Conservation (phyloP, 2,888 invertebrate species). For the Linyphia triangularis region DNA sequence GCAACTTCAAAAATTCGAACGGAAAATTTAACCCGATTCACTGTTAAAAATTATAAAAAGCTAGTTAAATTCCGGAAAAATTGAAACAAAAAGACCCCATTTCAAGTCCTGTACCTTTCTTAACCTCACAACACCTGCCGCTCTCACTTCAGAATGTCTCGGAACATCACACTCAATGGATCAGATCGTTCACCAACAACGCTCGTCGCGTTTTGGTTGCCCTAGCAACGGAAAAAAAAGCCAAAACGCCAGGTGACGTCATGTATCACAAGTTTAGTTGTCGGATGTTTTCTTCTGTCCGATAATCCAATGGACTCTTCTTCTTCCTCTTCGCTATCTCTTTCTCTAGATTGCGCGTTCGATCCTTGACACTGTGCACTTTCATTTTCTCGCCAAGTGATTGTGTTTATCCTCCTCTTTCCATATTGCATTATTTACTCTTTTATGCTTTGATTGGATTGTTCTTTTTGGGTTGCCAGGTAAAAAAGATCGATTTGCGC, state of each 20-base stretch:
- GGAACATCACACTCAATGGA: background rate
- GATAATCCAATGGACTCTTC: background rate
- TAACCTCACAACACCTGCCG: slow-evolving; percentile 1
- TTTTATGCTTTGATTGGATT: background rate
- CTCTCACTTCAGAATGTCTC: background rate
- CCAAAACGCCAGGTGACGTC: background rate
- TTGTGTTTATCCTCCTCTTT: background rate
- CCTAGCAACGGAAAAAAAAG: slow-evolving; percentile 10
- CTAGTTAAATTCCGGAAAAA: no score
- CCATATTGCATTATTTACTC: background rate
- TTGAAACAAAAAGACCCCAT: no score
- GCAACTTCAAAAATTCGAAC: no score
- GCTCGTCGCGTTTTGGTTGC: slow-evolving; percentile 24
- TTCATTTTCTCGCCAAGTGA: background rate
- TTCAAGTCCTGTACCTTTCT: no score
- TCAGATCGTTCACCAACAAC: background rate
- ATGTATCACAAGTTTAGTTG: background rate
- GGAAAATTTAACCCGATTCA: no score
- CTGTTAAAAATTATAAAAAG: no score
- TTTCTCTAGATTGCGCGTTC: background rate
- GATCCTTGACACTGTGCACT: background rate
- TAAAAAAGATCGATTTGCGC: background rate
- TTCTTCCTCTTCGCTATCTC: background rate
- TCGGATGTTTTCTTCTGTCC: background rate
- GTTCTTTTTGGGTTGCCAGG: background rate